phyloP scores from a whole-genome alignment of 2,888 invertebrate species.

The Pseudoips prasinana region DNA sequence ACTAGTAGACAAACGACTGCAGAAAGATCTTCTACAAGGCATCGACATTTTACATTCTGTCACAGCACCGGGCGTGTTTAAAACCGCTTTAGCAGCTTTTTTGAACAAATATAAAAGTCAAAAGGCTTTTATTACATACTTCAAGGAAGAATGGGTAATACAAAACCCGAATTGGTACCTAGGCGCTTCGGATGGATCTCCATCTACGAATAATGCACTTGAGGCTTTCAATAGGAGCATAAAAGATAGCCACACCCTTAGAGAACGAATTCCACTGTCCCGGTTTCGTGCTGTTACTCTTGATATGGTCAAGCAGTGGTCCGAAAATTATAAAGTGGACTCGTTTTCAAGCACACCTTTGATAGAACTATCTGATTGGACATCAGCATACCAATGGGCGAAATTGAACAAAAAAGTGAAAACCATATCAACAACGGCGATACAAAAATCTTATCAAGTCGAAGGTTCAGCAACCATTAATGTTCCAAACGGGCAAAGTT shows the following conservation, averaged over 20 bases:
- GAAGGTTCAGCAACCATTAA: too few relatives aligned
- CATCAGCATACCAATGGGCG: constrained; percentile 11
- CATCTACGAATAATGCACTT: constrained; percentile 2
- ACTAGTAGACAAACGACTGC: too few relatives aligned
- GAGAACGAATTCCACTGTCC: too few relatives aligned
- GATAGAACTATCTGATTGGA: too few relatives aligned
- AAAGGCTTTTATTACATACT: constrained; percentile 7
- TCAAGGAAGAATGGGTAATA: constrained; percentile 7
- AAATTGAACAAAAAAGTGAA: too few relatives aligned
- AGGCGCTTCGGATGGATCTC: constrained; percentile 1
- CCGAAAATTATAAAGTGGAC: too few relatives aligned
- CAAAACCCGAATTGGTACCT: constrained; percentile 10
- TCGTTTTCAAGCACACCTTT: too few relatives aligned
- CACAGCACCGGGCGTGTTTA: background rate
- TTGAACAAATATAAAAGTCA: constrained; percentile 9
- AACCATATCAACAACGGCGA: too few relatives aligned
- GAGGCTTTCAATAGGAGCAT: constrained; percentile 3
- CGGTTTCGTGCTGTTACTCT: too few relatives aligned
- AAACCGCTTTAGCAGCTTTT: constrained; percentile 1
- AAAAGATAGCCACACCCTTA: constrained; percentile 3
- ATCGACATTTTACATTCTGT: constrained; percentile 1
- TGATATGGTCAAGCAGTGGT: too few relatives aligned
- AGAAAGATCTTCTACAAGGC: background rate
- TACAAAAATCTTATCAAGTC: too few relatives aligned
- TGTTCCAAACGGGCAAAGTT: too few relatives aligned